Evolutionary conservation across 2,888 invertebrate species (phyloP).

Genomic region (Pandemis heparana): DNA sequence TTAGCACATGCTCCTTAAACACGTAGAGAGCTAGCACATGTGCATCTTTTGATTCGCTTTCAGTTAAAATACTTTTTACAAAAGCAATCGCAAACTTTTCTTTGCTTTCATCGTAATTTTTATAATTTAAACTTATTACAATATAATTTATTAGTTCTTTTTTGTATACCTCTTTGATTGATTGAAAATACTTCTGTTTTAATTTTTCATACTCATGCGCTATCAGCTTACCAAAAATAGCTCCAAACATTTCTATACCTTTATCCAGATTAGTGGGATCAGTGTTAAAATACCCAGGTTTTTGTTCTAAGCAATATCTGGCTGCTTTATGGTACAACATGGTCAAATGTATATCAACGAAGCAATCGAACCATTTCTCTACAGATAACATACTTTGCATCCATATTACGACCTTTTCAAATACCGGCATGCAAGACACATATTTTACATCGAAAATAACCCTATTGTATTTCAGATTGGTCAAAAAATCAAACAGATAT

Average conservation of each 20-base stretch:
- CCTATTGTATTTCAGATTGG: constrained; percentile 27
- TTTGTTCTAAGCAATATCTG: constrained; percentile 6
- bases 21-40: constrained; percentile 20
- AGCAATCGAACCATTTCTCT: constrained; percentile 25
- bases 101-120: constrained; percentile 25
- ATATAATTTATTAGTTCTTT: constrained; percentile 7
- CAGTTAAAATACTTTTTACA: constrained; percentile 26
- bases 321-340: constrained; percentile 27
- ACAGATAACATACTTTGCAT: constrained; percentile 18
- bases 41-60: constrained; percentile 13
- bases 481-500: constrained; percentile 10
- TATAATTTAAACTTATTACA: not conserved
- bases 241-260: constrained; percentile 32
- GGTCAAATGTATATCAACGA: constrained; percentile 17
- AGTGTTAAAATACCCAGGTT: constrained; percentile 4
- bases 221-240: constrained; percentile 17
- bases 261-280: constrained; percentile 15
- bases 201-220: constrained; percentile 23
- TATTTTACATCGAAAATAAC: constrained; percentile 23
- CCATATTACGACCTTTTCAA: constrained; percentile 24
- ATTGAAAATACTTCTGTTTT: constrained; percentile 12
- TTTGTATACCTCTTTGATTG: constrained; percentile 18
- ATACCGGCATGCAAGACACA: constrained; percentile 26
- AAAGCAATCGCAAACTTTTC: constrained; percentile 26
- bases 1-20: not conserved